Evolutionary conservation across 2,797 vertebrate species (phyloP), one percentile per base, ranked within the genome.

Genomic region (Limnodromus scolopaceus): DNA sequence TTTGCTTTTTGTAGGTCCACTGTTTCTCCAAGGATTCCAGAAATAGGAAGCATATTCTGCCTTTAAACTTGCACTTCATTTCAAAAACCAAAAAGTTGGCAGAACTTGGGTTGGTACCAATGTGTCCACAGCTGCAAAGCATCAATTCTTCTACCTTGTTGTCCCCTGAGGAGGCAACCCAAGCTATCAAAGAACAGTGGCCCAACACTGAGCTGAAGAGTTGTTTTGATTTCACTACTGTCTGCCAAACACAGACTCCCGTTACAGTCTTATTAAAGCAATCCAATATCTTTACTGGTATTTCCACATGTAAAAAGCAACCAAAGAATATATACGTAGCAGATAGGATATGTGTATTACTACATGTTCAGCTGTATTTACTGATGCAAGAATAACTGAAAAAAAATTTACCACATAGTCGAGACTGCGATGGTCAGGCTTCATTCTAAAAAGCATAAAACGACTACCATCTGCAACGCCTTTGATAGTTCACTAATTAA

Each of bases 401-500:
- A 88, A 77, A 63, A 45, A 53, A 70, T 64, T 51, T n/a, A 39
- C 24, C 36, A 7, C 18, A 58, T 18, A 57, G 51, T 14, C 27
- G 15, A 55, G 30, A 55, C 58, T 84, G 95, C 3, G 6, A 10
- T 84, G 82, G 66, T 89, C 75, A 95, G 53, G 48, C 69, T 96
- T 89, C 91, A 70, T 85, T 91, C 69, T 92, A 60, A 39, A 91
- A 94, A 87, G 68, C 82, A 94, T 83, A 89, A 78, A 97, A 97
- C 4, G 6, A 95, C 78, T 74, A 89, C 86, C 74, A 94, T 96
- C 88, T 97, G 95, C 91, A 97, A 79, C 64, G 93, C 89, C 85
- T 89, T 90, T 95, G 75, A 95, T 91, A 91, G 74, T 84, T 97
- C 91, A 96, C 95, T 97, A 98, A 98, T 98, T 98, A 98, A 98